Base-by-base conservation (phyloP, 1,140 invertebrate species). In the Paraescarpia echinospica region DNA sequence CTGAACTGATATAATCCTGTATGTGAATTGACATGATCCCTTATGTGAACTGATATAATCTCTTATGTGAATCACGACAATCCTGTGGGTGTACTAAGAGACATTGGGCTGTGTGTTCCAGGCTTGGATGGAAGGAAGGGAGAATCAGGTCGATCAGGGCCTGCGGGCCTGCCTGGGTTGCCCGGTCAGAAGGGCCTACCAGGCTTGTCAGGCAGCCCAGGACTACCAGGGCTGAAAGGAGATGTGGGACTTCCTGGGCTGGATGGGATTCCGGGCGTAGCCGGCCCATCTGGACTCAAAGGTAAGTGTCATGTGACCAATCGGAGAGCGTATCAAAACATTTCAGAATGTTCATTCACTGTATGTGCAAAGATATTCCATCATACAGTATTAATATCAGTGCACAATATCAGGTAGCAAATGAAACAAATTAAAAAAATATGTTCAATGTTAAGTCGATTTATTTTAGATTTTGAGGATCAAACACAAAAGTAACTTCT, bases 91-190 rank as follows among this genome's bases (percentile, higher is more conserved):
- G n/a, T n/a, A n/a, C n/a, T 41, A 12, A 12, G 41, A 6, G 41
- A 41, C 41, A 6, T 12, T 41, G 12, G 22, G 27, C 22, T 77
- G 1, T 77, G 27, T 31, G 18, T 77, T 41, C 31, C 92, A 93
- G 92, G 92, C 33, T n/a, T 90, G 8, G 51, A 93, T 33, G 93
- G 93, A 34, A n/a, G n/a, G 22, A 91, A 91, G 33, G 91, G 93
- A 33, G 34, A 59, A 33, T 33, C 91, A 14, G 91, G 93, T 34
- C 34, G 35, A 5, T 90, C 92, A 91, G 92, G 92, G 12, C 35
- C 59, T 51, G 34, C 89, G 22, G 92, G 92, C 12, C 34, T 90
- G 48, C 35, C 51, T 14, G 92, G 92, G n/a, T 27, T 89, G 34
- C 35, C 59, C 0, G 92, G 92, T 59, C 34, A 88, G 33, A 89